Percentiles rank a stretch among this genome's conserved stretches.
Conservation (phyloP, 2,797 vertebrate species). For the Pogoniulus pusillus region DNA sequence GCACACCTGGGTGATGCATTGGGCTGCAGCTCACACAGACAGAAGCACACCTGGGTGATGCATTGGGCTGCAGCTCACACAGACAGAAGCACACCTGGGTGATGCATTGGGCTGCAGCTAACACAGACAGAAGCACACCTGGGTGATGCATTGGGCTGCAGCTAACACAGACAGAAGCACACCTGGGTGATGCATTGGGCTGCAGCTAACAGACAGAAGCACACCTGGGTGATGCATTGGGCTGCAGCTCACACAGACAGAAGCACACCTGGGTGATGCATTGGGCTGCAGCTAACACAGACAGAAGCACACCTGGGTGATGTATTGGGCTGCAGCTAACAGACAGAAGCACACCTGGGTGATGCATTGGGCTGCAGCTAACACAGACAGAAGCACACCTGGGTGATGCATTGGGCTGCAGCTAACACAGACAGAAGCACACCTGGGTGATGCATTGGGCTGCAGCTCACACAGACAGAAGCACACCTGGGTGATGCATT, state of each 20-base stretch:
- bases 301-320: too few species aligned
- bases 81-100: neutral
- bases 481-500: too few species aligned
- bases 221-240: too few species aligned
- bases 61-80: neutral
- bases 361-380: neutral
- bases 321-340: neutral
- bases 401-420: too few species aligned
- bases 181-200: neutral
- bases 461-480: too few species aligned
- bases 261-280: neutral
- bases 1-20: neutral
- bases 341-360: neutral
- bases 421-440: neutral
- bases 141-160: too few species aligned
- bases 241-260: neutral
- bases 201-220: too few species aligned
- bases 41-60: too few species aligned
- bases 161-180: neutral
- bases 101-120: neutral
- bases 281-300: too few species aligned
- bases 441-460: neutral
- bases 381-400: too few species aligned
- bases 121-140: too few species aligned
- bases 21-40: too few species aligned